Evolutionary conservation across 1,140 invertebrate species (phyloP).

Genomic region (Lucilia sericata): DNA sequence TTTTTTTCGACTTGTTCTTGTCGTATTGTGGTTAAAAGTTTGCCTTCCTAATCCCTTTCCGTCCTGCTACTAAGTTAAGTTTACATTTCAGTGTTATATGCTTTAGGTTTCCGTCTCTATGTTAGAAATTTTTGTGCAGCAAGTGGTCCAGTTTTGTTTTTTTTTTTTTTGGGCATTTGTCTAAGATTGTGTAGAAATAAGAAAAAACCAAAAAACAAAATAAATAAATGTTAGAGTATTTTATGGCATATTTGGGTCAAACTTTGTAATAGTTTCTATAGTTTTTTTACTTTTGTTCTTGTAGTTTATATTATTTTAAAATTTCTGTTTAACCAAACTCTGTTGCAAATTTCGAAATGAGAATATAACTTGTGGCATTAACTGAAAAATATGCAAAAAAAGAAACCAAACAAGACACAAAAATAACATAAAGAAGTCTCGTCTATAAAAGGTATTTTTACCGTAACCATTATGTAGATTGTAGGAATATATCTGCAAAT

Average conservation of each 20-base stretch:
- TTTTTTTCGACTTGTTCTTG: too few species aligned
- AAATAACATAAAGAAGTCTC: neutral
- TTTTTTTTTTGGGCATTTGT: constrained; percentile 14
- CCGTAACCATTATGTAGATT: constrained; percentile 15
- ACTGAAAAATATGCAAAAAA: neutral
- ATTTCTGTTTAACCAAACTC: neutral
- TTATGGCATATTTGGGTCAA: constrained; percentile 40
- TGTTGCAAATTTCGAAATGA: neutral
- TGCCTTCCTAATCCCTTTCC: neutral
- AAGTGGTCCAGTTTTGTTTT: constrained; percentile 7
- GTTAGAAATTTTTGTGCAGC: neutral
- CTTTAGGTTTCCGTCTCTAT: neutral
- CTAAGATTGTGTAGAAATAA: neutral
- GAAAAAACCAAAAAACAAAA: neutral
- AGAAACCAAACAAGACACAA: neutral
- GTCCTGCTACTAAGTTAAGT: too few species aligned
- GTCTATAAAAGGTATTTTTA: constrained; percentile 24
- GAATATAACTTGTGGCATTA: constrained; percentile 4
- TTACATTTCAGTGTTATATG: neutral
- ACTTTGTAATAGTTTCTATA: constrained; percentile 26
- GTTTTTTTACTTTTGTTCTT: neutral
- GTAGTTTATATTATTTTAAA: neutral
- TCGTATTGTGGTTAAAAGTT: constrained; percentile 9
- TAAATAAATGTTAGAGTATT: neutral
- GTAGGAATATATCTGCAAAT: neutral